A percentile compares a stretch with the other conserved stretches of the same genome.
These are phyloP conservation scores for Telenomus remus DNA, from an alignment of 1,140 invertebrate species.

Conservation along the genomic window DNA sequence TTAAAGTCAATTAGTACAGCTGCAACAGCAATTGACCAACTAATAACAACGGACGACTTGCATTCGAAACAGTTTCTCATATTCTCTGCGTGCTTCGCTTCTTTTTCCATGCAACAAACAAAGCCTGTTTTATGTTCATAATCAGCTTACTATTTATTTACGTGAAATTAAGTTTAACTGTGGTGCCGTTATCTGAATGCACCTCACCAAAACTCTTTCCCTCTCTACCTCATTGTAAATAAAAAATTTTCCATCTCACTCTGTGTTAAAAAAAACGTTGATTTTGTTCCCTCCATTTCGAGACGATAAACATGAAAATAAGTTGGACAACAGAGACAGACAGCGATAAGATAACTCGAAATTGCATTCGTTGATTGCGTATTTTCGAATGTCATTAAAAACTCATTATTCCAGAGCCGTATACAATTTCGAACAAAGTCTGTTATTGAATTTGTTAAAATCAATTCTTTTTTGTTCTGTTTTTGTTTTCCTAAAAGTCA, in stretches of 20 bases:
- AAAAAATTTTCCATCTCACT: too few species aligned
- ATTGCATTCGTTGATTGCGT: neutral
- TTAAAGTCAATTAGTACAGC: slow-evolving; percentile 67
- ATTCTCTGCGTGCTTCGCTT: neutral
- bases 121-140: neutral
- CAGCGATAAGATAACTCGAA: neutral
- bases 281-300: neutral
- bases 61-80: slow-evolving; percentile 25
- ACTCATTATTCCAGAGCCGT: too few species aligned
- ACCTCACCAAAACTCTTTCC: too few species aligned
- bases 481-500: too few species aligned
- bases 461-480: too few species aligned
- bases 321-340: neutral
- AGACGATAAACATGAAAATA: slow-evolving; percentile 1
- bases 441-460: too few species aligned
- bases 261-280: neutral
- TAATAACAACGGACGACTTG: slow-evolving; percentile 34
- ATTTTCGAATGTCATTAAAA: too few species aligned
- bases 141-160: neutral
- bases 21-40: slow-evolving; percentile 60
- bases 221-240: too few species aligned
- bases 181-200: too few species aligned
- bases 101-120: neutral
- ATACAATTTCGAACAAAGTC: too few species aligned
- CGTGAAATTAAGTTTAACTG: neutral